Evolutionary conservation across 2,113 vertebrate species (phyloP).

Genomic region (Trematocara variabile): DNA sequence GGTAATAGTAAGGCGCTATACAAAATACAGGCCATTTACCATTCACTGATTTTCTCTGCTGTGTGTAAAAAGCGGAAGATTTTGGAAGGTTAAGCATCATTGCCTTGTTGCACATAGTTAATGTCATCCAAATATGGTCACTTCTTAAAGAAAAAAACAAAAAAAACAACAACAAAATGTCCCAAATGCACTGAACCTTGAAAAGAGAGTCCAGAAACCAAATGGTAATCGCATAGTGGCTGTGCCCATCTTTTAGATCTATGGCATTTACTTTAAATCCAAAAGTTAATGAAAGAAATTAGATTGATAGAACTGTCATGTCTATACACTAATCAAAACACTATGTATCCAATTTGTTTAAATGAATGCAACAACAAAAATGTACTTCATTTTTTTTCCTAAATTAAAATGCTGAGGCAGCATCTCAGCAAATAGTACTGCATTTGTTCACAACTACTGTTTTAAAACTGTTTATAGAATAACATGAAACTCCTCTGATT

Average conservation of each 20-base stretch:
- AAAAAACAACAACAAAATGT: background rate
- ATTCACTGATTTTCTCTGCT: background rate
- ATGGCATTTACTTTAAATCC: background rate
- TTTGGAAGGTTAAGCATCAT: background rate
- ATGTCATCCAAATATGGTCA: background rate
- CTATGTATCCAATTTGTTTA: background rate
- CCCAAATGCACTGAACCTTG: background rate
- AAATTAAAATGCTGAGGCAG: background rate
- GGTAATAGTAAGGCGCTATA: background rate
- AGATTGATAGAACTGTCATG: background rate
- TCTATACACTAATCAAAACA: background rate
- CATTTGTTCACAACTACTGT: background rate
- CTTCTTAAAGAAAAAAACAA: accelerated
- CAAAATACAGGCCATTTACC: background rate
- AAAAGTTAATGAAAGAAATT: background rate
- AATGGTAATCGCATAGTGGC: background rate
- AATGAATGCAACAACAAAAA: background rate
- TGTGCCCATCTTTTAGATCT: background rate
- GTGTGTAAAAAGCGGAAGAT: background rate
- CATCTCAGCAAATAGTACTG: background rate
- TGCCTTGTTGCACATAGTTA: background rate
- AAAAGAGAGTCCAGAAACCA: background rate
- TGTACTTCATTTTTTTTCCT: background rate
- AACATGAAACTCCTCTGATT: background rate
- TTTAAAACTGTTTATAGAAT: background rate